Evolutionary conservation across 2,888 invertebrate genomes (phyloP), one percentile per base, ranked within the genome.

Genomic region (Plebejus argus): DNA sequence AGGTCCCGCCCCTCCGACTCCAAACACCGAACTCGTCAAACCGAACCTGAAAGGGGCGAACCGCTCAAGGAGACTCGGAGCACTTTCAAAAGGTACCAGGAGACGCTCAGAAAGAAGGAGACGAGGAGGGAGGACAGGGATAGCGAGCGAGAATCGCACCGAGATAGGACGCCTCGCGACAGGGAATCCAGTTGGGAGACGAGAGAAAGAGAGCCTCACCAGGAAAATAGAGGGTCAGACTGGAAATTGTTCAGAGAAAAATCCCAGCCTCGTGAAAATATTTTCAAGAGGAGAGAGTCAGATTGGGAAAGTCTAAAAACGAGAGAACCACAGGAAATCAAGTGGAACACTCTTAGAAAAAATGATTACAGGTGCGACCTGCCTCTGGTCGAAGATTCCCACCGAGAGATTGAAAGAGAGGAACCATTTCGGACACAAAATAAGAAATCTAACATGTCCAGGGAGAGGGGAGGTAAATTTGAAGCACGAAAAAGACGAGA

Each of bases 51-150:
- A 72, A 85, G 87, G 71, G 86, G 88, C 49, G 90, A 91, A 82
- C 92, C 93, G 80, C 82, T 93, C 23, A 95, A 94, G 80, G 94
- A 94, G 85, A 94, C 94, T 77, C 85, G 94, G 71, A 94, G 94
- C 83, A 94, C 95, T n/a, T 95, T 93, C 84, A 90, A 89, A 49
- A 86, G 90, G 76, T 94, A 92, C 81, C 94, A 92, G 84, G 94
- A 91, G 79, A 85, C 92, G 81, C 83, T 87, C 76, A 81, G 76
- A 78, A 45, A 39, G 6, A 56, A 53, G 5, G 77, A 76, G 18
- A 66, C 71, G 10, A 77, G 79, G 49, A 78, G 78, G 23, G 81
- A 56, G 66, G 76, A 84, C 94, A 72, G 78, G 8, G 71, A 70
- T 20, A 56, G 75, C 33, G 74, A 80, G 53, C 78, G 78, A 28